Evolutionary conservation across 2,888 invertebrate genomes (phyloP), one percentile per base, ranked within the genome.

Genomic region (Isotomurus palustris): DNA sequence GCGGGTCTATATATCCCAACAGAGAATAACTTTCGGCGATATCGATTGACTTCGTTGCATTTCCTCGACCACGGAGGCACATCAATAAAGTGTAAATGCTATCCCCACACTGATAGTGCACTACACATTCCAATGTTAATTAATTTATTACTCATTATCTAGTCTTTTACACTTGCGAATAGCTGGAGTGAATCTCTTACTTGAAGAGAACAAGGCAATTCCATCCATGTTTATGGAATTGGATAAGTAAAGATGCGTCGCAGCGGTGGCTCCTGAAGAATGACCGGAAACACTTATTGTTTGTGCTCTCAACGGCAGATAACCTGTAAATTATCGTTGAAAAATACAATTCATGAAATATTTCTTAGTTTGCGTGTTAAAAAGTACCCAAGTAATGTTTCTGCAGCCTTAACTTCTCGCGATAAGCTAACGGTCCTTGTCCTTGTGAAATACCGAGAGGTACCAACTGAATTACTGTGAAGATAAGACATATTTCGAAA

Each of bases 101-200:
- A 36, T 55, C 55, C 6, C 60, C 63, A 41, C 63, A 63, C n/a
- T 57, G 57, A 52, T 63, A 63, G 28, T 57, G 60, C 53, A 63
- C 63, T 63, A 22, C 12, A n/a, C n/a, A n/a, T n/a, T n/a, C n/a
- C n/a, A n/a, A n/a, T n/a, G n/a, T n/a, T n/a, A n/a, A n/a, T n/a
- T n/a, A n/a, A n/a, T n/a, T n/a, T n/a, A n/a, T n/a, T n/a, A n/a
- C n/a, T n/a, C n/a, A n/a, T n/a, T n/a, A n/a, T n/a, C n/a, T n/a
- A n/a, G n/a, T n/a, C n/a, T n/a, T n/a, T n/a, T n/a, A n/a, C n/a
- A n/a, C n/a, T n/a, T n/a, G n/a, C n/a, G n/a, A n/a, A n/a, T n/a
- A n/a, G n/a, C n/a, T n/a, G n/a, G n/a, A n/a, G n/a, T n/a, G n/a
- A n/a, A n/a, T n/a, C n/a, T n/a, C n/a, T 52, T 47, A 63, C 63